Evolutionary conservation across 2,888 invertebrate species (phyloP), one percentile per base, ranked within the genome.

Genomic region (Acrobasis consociella): DNA sequence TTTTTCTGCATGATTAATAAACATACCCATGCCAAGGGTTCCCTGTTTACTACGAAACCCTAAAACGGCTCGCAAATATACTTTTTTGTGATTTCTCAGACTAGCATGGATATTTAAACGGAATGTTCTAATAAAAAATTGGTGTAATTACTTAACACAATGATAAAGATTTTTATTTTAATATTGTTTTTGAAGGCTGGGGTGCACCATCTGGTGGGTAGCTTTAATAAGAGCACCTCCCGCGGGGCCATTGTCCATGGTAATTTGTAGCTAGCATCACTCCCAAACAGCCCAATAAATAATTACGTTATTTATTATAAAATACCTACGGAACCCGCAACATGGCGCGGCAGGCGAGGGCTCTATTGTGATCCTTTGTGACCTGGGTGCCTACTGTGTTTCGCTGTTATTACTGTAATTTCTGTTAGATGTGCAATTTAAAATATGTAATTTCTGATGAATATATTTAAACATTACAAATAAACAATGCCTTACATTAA

Each of bases 251-350:
- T 92, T 92, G 91, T 92, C 85, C 87, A 71, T 72, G 67, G 77
- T 90, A 89, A 91, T 92, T 91, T 91, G 91, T 91, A 89, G 87
- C 87, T 85, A 80, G 80, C 86, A 87, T 87, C 83, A 83, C 83
- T 84, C 82, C 81, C 78, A 77, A 84, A 87, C 87, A 88, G 84
- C 86, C 78, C 78, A 61, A 58, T 64, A 90, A 90, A 89, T 87
- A 89, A 90, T 89, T 87, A 85, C 81, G 83, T 87, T 89, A 88
- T 89, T 89, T 85, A 83, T 84, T 87, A 86, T 86, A 85, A 86
- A 88, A 85, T 79, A 77, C 81, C 79, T 83, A 73, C 70, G 69
- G 51, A 75, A 76, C 75, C 72, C 72, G 65, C 73, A 67, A 69
- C 71, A 66, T 67, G 70, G 70, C 52, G 60, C 16, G 67, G 67